Conservation (phyloP, 2,797 vertebrate species). For the Rhinogobio ventralis region DNA sequence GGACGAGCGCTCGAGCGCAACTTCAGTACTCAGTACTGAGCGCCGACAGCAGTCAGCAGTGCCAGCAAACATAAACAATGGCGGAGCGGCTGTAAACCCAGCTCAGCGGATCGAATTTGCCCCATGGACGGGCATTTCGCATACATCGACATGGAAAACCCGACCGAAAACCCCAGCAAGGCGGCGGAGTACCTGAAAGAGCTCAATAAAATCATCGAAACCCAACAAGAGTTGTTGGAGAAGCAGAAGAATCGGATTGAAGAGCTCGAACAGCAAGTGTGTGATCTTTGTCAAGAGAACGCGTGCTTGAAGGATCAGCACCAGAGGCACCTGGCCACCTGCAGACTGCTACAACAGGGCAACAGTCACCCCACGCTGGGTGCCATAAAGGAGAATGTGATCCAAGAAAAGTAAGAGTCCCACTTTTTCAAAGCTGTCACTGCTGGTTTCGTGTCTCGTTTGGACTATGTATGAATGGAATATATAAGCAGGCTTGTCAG, state of each 20-base stretch:
- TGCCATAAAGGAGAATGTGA: constrained; percentile 81
- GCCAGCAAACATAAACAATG: constrained; percentile 69
- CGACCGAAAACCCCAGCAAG: constrained; percentile 88
- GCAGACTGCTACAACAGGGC: constrained; percentile 80
- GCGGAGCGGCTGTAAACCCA: constrained; percentile 66
- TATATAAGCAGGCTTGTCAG: constrained; percentile 14
- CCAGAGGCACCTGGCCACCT: constrained; percentile 90
- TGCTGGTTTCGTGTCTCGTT: constrained; percentile 7
- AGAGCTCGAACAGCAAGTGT: constrained; percentile 93
- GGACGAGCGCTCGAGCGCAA: constrained; percentile 63
- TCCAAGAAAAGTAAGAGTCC: constrained; percentile 91
- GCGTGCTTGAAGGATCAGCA: constrained; percentile 88
- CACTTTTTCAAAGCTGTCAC: constrained; percentile 33
- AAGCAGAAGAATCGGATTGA: constrained; percentile 90
- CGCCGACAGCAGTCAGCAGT: constrained; percentile 46
- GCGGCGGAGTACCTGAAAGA: constrained; percentile 92
- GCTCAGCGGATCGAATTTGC: constrained; percentile 62
- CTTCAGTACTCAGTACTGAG: constrained; percentile 59
- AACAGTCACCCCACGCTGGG: constrained; percentile 71
- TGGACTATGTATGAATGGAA: background rate
- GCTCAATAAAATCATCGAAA: constrained; percentile 94
- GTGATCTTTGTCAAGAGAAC: constrained; percentile 88
- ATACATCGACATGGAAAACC: constrained; percentile 83
- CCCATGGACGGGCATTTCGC: constrained; percentile 74
- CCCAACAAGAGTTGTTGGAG: constrained; percentile 93